These are phyloP conservation scores for Tipula confusa DNA, from an alignment of 2,888 invertebrate genomes.

Conservation along the genomic window DNA sequence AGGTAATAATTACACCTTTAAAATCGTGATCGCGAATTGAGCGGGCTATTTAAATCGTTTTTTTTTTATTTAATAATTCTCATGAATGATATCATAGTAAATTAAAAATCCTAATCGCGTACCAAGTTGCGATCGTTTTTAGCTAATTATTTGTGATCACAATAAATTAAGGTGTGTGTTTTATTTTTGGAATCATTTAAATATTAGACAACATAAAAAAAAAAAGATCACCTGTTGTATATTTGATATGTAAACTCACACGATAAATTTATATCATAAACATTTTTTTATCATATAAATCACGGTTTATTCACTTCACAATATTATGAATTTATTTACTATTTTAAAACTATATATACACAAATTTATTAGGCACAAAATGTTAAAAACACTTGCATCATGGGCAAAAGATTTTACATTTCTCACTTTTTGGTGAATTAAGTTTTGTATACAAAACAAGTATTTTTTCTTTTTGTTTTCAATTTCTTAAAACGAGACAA, in stretches of 20 bases:
- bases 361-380: background rate
- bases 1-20: background rate
- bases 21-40: background rate
- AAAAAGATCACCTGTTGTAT: slow-evolving; percentile 4
- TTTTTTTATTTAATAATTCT: background rate
- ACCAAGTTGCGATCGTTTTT: background rate
- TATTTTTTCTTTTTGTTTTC: background rate
- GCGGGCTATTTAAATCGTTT: background rate
- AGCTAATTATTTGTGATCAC: background rate
- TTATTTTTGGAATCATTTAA: background rate
- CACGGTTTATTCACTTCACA: background rate
- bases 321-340: background rate
- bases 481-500: background rate
- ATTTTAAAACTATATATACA: background rate
- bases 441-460: slow-evolving; percentile 14
- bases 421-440: background rate
- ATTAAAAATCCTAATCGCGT: background rate
- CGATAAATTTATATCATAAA: background rate
- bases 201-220: background rate
- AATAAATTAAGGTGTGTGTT: background rate
- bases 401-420: background rate
- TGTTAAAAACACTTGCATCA: background rate
- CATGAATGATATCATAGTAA: background rate
- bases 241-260: background rate
- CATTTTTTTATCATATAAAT: background rate